Percentiles rank a stretch among this genome's conserved stretches.
Evolutionary conservation across 2,797 vertebrate genomes (phyloP).

Genomic region (Muscicapa comitata): DNA sequence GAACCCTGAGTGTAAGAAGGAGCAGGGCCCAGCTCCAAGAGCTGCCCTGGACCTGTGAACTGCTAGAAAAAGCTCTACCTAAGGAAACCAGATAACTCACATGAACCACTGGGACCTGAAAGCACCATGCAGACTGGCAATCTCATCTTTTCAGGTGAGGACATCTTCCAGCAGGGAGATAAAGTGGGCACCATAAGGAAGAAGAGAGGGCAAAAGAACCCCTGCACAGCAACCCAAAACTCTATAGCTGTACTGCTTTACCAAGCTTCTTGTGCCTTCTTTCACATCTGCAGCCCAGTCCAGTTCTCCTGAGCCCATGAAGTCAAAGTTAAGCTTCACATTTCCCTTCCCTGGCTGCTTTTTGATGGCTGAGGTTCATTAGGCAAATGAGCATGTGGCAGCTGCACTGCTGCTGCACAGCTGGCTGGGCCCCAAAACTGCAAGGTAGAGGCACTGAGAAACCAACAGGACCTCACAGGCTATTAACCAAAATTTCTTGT

Average conservation of each 20-base stretch:
- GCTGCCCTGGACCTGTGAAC: neutral
- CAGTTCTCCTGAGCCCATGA: neutral
- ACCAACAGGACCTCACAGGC: neutral
- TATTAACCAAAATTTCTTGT: neutral
- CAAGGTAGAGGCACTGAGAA: neutral
- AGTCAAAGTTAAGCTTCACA: neutral
- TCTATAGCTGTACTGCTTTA: neutral
- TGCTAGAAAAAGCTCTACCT: neutral
- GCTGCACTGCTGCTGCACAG: neutral
- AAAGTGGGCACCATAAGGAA: neutral
- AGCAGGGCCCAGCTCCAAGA: neutral
- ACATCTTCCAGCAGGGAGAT: neutral
- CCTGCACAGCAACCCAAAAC: neutral
- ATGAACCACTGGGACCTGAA: neutral
- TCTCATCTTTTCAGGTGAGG: neutral
- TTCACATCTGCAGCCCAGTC: neutral
- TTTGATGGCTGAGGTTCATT: neutral
- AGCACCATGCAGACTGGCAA: neutral
- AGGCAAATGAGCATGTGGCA: neutral
- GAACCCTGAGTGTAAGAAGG: neutral
- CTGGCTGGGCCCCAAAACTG: neutral
- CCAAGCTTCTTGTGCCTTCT: neutral
- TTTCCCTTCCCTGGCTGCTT: neutral
- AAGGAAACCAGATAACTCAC: neutral
- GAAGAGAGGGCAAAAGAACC: neutral